Conservation (phyloP, 64 coral and sea anemone species). For the Montipora foliosa region DNA sequence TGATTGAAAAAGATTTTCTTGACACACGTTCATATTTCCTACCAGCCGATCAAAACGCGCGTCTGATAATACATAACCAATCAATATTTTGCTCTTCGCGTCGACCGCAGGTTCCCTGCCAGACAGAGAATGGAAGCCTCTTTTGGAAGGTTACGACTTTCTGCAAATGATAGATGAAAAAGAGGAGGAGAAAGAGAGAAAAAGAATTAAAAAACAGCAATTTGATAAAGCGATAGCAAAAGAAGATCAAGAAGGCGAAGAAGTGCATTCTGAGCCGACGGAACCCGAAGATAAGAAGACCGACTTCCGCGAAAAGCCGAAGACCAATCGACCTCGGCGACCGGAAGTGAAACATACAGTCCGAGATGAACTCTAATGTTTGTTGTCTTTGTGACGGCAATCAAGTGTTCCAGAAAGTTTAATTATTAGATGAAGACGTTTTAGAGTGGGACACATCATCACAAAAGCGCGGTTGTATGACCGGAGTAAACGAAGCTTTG, state of each 20-base stretch:
- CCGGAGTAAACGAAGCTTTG: too few relatives aligned
- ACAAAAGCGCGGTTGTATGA: too few relatives aligned
- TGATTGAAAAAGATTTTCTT: too few relatives aligned
- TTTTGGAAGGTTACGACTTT: constrained; percentile 72
- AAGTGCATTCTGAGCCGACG: neutral
- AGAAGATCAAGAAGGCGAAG: neutral
- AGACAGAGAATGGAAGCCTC: constrained; percentile 45
- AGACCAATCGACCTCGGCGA: constrained; percentile 2
- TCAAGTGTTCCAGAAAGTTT: neutral
- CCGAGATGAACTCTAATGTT: constrained; percentile 26
- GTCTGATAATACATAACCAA: too few relatives aligned
- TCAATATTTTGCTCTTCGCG: neutral
- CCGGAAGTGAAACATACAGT: neutral
- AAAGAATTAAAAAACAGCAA: neutral
- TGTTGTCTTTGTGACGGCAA: neutral
- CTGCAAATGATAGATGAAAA: constrained; percentile 55
- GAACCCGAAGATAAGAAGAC: neutral
- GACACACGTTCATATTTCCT: too few relatives aligned
- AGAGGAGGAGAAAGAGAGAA: constrained; percentile 41
- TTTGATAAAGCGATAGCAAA: neutral
- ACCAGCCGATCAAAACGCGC: too few relatives aligned
- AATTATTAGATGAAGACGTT: too few relatives aligned
- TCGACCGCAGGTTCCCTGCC: neutral
- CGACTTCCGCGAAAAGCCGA: neutral
- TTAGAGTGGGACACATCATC: too few relatives aligned